Evolutionary conservation across 2,888 invertebrate genomes (phyloP).

Genomic region (Rhagonycha fulva): DNA sequence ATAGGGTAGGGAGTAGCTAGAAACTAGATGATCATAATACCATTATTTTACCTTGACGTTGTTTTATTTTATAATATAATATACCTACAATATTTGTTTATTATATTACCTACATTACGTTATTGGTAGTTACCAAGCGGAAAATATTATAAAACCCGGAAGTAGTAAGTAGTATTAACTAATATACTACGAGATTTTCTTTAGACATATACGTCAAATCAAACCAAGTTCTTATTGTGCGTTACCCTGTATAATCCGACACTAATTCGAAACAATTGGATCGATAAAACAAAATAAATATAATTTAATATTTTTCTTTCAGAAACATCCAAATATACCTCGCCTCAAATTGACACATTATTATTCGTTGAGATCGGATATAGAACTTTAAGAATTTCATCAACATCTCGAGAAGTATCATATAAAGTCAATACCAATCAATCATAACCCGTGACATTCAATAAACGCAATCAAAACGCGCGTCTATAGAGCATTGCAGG

Average conservation of each 20-base stretch:
- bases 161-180: neutral
- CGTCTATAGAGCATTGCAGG: neutral
- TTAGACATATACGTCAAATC: neutral
- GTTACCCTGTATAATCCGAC: neutral
- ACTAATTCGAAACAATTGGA: neutral
- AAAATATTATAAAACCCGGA: neutral
- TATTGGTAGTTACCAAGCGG: neutral
- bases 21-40: neutral
- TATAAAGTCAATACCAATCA: conserved; percentile 33
- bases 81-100: neutral
- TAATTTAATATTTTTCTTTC: conserved; percentile 25
- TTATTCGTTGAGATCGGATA: conserved; percentile 24
- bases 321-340: conserved; percentile 12
- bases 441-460: conserved; percentile 30
- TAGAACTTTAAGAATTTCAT: conserved; percentile 30
- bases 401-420: conserved; percentile 28
- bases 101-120: neutral
- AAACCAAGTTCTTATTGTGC: neutral
- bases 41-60: neutral
- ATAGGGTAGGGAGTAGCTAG: neutral
- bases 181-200: neutral
- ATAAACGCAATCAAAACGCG: conserved; percentile 11
- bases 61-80: neutral
- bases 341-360: conserved; percentile 30
- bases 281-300: neutral